Evolutionary conservation across 2,888 invertebrate species (phyloP), one percentile per base, ranked within the genome.

Genomic region (Acleris holmiana): DNA sequence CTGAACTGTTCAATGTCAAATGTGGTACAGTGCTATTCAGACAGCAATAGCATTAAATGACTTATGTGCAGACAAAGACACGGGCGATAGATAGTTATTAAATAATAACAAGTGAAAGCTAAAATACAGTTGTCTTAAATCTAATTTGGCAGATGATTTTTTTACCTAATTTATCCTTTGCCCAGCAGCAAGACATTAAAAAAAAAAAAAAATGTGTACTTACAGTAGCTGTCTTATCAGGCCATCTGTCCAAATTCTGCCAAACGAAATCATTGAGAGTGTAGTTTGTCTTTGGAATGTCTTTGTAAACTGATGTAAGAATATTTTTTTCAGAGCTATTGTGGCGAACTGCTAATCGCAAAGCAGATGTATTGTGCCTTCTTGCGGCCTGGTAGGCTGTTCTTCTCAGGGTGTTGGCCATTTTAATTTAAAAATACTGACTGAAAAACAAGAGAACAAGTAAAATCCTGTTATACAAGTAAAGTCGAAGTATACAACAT

Each of bases 151-250:
- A 21, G 2, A 4, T 21, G 21, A 21, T 2, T 2, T 21, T 21
- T 21, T 2, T 21, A 21, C 2, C 21, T 21, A 21, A 21, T 21
- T 21, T 2, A 21, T 2, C 21, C 21, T 21, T 21, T 21, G 21
- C 21, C 21, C 21, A 21, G 21, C 21, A 21, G 21, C 4, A 21
- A 4, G 21, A 21, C 21, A 2, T 21, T 21, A 21, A 21, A 25
- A 25, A 8, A 25, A 25, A 25, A 23, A 48, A 61, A 35, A 54
- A 25, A 54, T 2, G 15, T 2, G n/a, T 69, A 93, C 94, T 94
- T 83, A 96, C 96, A 79, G 94, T 78, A 48, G 95, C 95, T 35
- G 94, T 94, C 75, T 94, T 93, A 69, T 95, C 94, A n/a, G 94
- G 93, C 95, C 95, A 96, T 74, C 93, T 93, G 54, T 94, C 93